Evolutionary conservation across 2,888 invertebrate genomes (phyloP).

Genomic region (Acleris sparsana): DNA sequence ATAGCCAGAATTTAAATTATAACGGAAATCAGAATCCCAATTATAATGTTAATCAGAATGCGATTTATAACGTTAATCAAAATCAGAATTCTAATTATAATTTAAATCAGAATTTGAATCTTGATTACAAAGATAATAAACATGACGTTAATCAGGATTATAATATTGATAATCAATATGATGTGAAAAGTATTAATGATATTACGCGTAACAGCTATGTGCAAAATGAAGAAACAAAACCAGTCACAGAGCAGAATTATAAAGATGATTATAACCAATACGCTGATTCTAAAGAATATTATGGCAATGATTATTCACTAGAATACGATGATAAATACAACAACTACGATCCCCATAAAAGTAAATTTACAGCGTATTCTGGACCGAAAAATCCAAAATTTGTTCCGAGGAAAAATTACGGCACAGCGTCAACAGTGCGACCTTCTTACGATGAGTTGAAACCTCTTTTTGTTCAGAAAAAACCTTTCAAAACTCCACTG

Average conservation of each 20-base stretch:
- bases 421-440: constrained; percentile 41
- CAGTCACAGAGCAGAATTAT: constrained; percentile 37
- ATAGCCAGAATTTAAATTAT: constrained; percentile 20
- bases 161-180: constrained; percentile 37
- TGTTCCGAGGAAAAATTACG: constrained; percentile 30
- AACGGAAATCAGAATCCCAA: constrained; percentile 21
- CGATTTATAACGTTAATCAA: constrained; percentile 37
- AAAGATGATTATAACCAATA: constrained; percentile 57
- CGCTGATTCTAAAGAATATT: constrained; percentile 62
- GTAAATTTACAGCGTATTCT: constrained; percentile 54
- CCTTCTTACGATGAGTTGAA: constrained; percentile 57
- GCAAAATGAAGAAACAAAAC: constrained; percentile 37
- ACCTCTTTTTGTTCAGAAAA: constrained; percentile 56
- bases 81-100: constrained; percentile 41
- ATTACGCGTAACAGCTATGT: constrained; percentile 27
- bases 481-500: constrained; percentile 46
- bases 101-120: constrained; percentile 39
- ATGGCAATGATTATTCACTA: constrained; percentile 62
- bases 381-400: constrained; percentile 42
- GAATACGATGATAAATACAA: constrained; percentile 54
- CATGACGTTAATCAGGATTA: constrained; percentile 39
- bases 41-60: constrained; percentile 34
- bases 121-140: constrained; percentile 40
- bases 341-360: constrained; percentile 58
- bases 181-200: constrained; percentile 18